These are phyloP conservation scores for Nicator chloris DNA, from an alignment of 2,113 vertebrate species.

Conservation along the genomic window DNA sequence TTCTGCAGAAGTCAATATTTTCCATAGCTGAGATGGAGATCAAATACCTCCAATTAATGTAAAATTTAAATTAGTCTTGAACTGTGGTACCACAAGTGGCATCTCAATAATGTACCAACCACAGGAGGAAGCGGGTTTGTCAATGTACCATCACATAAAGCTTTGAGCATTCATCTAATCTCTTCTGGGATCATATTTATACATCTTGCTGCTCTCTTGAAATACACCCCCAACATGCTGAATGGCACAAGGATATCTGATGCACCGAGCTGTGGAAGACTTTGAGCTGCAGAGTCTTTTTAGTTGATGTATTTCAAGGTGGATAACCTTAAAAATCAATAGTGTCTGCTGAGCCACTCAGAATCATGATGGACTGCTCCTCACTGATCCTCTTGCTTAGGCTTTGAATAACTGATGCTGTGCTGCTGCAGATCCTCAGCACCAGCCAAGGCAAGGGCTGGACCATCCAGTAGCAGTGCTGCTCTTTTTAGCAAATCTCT, in stretches of 20 bases:
- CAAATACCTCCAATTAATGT: background rate
- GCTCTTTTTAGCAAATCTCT: background rate
- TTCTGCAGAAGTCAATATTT: background rate
- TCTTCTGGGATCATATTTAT: background rate
- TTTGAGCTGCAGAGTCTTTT: background rate
- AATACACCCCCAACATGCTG: background rate
- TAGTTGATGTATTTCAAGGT: conserved; percentile 2
- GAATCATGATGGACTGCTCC: conserved; percentile 4
- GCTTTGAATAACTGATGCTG: background rate
- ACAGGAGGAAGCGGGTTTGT: background rate
- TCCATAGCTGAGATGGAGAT: background rate
- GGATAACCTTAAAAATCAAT: conserved; percentile 49
- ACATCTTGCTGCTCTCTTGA: background rate
- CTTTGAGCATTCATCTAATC: background rate
- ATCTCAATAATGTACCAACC: background rate
- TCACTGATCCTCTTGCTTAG: background rate
- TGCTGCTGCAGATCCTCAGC: background rate
- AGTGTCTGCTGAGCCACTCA: background rate
- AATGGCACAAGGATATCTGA: background rate
- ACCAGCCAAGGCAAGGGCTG: background rate
- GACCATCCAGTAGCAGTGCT: background rate
- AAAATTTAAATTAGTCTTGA: conserved; percentile 31
- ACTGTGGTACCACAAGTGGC: background rate
- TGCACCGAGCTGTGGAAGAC: background rate
- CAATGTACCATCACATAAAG: background rate